These are phyloP conservation scores for Phoxinus phoxinus DNA, from an alignment of 2,113 vertebrate species.

Conservation along the genomic window DNA sequence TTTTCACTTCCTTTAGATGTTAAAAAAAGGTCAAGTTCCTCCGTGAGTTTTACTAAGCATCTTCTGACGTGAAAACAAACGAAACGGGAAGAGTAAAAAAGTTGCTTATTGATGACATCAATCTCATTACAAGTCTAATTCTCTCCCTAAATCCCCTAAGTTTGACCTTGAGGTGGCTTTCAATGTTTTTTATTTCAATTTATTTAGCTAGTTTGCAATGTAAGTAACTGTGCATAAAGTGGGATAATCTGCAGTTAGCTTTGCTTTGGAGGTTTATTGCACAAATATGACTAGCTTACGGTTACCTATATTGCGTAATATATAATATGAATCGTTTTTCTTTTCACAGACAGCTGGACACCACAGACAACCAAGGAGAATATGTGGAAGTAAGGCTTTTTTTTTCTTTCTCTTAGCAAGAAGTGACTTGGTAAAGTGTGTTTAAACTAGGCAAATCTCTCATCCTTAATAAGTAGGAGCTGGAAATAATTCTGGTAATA, in stretches of 20 bases:
- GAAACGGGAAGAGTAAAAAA: no score
- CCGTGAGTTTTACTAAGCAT: not conserved
- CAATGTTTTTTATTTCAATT: not conserved
- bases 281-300: not conserved
- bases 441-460: not conserved
- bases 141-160: not conserved
- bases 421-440: not conserved
- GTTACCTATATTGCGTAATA: not conserved
- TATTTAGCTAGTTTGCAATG: not conserved
- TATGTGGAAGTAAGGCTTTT: constrained; percentile 64
- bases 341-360: constrained; percentile 54
- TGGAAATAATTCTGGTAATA: not conserved
- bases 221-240: not conserved
- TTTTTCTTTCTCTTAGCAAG: not conserved
- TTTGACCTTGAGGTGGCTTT: not conserved
- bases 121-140: not conserved
- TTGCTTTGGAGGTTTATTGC: not conserved
- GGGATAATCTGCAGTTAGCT: not conserved
- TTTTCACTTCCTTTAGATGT: not conserved
- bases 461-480: not conserved
- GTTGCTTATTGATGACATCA: not conserved
- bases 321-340: constrained; percentile 6
- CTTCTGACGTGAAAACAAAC: not conserved
- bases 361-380: constrained; percentile 53
- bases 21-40: not conserved